A percentile compares a stretch with the other conserved stretches of the same genome.
These are phyloP conservation scores for Petrophora chlorosata DNA, from an alignment of 2,888 invertebrate genomes.

Conservation along the genomic window DNA sequence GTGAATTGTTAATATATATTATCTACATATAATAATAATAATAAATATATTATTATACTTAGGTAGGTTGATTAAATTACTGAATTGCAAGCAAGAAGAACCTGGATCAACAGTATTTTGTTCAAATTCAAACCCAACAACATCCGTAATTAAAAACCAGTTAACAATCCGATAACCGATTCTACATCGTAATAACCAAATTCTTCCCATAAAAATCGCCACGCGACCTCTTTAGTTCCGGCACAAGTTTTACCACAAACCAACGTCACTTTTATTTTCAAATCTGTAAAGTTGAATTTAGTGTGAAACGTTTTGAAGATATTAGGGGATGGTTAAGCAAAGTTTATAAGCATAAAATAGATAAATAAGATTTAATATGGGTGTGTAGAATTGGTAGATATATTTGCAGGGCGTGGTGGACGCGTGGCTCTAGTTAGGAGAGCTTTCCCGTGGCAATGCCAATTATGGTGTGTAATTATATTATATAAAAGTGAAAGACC, in stretches of 20 bases:
- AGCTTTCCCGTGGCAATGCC: slow-evolving; percentile 69
- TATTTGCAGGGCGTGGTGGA: slow-evolving; percentile 69
- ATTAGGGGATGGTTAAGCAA: slow-evolving; percentile 32
- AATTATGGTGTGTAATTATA: slow-evolving; percentile 12
- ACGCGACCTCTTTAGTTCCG: slow-evolving; percentile 72
- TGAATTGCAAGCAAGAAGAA: too few relatives aligned
- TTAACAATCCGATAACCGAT: slow-evolving; percentile 44
- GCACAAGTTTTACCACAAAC: slow-evolving; percentile 3
- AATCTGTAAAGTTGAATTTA: slow-evolving; percentile 1
- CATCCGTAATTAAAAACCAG: slow-evolving; percentile 34
- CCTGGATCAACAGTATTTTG: too few relatives aligned
- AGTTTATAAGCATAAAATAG: slow-evolving; percentile 41
- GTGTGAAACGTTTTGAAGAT: not conserved
- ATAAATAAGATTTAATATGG: slow-evolving; percentile 43
- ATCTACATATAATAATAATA: too few relatives aligned
- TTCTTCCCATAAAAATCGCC: slow-evolving; percentile 75
- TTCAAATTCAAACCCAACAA: too few relatives aligned
- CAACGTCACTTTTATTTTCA: slow-evolving; percentile 8
- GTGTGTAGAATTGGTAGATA: slow-evolving; percentile 33
- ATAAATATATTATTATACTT: too few relatives aligned
- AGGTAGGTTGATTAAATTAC: too few relatives aligned
- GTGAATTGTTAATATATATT: too few relatives aligned
- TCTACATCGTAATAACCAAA: slow-evolving; percentile 44
- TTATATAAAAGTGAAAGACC: too few relatives aligned
- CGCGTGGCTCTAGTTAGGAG: slow-evolving; percentile 70